A percentile compares a stretch with the other conserved stretches of the same genome.
Conservation (phyloP, 2,113 vertebrate species). For the Progne subis region DNA sequence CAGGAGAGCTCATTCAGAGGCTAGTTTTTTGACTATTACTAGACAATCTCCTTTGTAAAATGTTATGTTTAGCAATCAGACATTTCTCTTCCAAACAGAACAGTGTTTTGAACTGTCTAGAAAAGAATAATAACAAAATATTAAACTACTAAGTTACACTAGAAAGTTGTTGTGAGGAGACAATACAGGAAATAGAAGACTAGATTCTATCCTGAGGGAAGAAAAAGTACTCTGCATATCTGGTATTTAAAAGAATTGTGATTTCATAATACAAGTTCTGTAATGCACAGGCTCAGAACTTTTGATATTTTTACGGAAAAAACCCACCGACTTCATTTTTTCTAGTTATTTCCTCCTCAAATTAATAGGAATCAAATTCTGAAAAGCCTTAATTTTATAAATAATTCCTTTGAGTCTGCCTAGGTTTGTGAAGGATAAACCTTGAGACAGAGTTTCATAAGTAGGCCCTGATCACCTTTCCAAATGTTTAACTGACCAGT, state of each 20-base stretch:
- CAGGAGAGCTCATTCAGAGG: background rate
- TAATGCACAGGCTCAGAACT: background rate
- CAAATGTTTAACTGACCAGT: background rate
- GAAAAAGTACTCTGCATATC: background rate
- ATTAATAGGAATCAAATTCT: background rate
- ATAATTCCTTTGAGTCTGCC: background rate
- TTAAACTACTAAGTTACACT: background rate
- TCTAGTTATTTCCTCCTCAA: background rate
- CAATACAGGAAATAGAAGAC: background rate
- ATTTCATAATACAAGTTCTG: background rate
- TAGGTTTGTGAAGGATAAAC: background rate
- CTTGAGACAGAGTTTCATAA: background rate
- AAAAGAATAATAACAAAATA: background rate
- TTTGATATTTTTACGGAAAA: background rate
- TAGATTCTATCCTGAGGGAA: background rate
- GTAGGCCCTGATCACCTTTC: background rate
- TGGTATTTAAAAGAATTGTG: background rate
- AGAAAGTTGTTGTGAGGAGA: background rate
- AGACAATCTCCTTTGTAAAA: background rate
- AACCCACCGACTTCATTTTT: fast-evolving
- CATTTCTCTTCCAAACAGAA: background rate
- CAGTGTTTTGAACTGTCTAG: background rate
- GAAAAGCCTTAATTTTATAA: background rate
- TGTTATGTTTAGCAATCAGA: background rate
- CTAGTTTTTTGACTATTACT: background rate